Evolutionary conservation across 2,888 invertebrate species (phyloP), one percentile per base, ranked within the genome.

Genomic region (Portevinia maculata): DNA sequence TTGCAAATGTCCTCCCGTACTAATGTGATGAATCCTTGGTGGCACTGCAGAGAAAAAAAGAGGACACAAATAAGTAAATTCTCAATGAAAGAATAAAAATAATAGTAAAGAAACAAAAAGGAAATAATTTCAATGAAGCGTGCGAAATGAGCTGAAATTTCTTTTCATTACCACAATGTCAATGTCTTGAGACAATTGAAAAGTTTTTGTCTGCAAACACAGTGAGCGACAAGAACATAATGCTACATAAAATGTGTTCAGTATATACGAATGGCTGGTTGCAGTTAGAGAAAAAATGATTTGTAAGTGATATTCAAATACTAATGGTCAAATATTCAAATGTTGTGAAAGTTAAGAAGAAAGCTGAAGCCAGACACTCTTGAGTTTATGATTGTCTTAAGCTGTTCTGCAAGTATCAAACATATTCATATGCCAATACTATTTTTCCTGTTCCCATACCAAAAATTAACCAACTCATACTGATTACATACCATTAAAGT

Each of bases 1-100:
- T 89, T 93, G 93, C 86, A 94, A 92, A 87, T 92, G 92, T 85
- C 93, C 93, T 86, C 93, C 93, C 75, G 93, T 92, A 76, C 93
- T 92, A 84, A 93, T 92, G 89, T 92, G 92, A 88, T 93, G 92
- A 87, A 94, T 93, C 87, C 92, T 91, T 85, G 94, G 93, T 84
- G 94, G 94, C 86, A 94, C 94, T 94, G 91, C 69, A 85, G 87
- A 84, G 65, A 78, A 15, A 71, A 53, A 79, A 53, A n/a, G 53
- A 50, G 44, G 57, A 55, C 15, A 67, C 32, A 41, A 53, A 52
- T 73, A 67, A 71, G 41, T 87, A 87, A 87, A 86, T 86, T 76
- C 84, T 67, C 50, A 62, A 50, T 55, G 7, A 39, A 15, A 39
- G 55, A 53, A 60, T 19, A 52, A 30, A 52, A 19, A 52, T n/a